Percentiles rank a stretch among this genome's conserved stretches.
phyloP scores from a whole-genome alignment of 2,888 invertebrate genomes.

The Amblyjoppa fuscipennis region DNA sequence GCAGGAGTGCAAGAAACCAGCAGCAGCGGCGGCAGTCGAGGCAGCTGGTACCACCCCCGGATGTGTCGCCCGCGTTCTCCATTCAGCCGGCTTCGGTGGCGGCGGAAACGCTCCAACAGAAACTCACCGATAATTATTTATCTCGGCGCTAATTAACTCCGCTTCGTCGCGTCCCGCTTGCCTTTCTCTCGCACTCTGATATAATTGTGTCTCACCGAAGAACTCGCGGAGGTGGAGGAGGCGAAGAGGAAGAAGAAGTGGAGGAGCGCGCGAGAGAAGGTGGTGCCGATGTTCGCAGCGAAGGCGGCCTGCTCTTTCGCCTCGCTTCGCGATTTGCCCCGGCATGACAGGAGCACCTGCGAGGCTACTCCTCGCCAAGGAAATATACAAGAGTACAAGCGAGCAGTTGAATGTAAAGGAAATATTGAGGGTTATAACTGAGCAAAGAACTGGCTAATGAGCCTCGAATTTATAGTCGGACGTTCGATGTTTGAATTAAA shows the following conservation, averaged over 20 bases:
- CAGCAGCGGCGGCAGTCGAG: slow-evolving; percentile 31
- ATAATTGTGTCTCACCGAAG: slow-evolving; percentile 55
- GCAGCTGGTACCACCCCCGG: slow-evolving; percentile 77
- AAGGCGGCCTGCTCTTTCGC: slow-evolving; percentile 22
- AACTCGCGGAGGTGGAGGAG: not conserved
- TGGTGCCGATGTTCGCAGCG: slow-evolving; percentile 31
- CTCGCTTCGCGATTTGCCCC: slow-evolving; percentile 44
- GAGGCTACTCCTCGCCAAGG: slow-evolving; percentile 37
- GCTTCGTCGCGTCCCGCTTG: slow-evolving; percentile 75
- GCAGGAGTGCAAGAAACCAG: slow-evolving; percentile 49
- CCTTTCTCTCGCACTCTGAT: slow-evolving; percentile 46
- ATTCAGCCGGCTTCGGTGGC: slow-evolving; percentile 66
- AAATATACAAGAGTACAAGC: slow-evolving; percentile 28
- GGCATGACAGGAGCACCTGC: slow-evolving; percentile 59
- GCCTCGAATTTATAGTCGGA: not conserved
- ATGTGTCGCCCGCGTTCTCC: slow-evolving; percentile 72
- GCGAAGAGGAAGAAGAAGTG: slow-evolving; percentile 31
- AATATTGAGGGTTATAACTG: slow-evolving; percentile 11
- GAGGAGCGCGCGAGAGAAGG: slow-evolving; percentile 20
- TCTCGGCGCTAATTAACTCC: slow-evolving; percentile 73
- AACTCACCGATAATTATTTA: slow-evolving; percentile 70
- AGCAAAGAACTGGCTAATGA: slow-evolving; percentile 10
- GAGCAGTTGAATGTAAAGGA: slow-evolving; percentile 32
- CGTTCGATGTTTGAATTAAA: not conserved
- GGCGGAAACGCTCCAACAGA: slow-evolving; percentile 54